Base-by-base conservation (phyloP, 37 sponge, comb jelly and placozoan genomes). In the Beroe forskalii region DNA sequence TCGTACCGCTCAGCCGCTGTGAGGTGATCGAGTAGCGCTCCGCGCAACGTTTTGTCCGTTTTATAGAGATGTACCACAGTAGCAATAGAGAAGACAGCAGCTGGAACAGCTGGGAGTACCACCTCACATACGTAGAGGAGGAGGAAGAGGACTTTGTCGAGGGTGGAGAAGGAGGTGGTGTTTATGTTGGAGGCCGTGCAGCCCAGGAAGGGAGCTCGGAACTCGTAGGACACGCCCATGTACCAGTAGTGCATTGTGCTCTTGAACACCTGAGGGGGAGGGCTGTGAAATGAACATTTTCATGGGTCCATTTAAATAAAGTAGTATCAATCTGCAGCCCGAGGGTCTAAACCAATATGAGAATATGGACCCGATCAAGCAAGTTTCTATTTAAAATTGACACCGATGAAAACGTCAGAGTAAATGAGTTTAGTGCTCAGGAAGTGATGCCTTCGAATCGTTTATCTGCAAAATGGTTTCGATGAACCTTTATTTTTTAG, bases 171-270 rank as follows among this genome's bases (percentile, higher is more conserved):
- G 3, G 37, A 24, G 8, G 17, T 1, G 48, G 86, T 41, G 86
- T 80, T 80, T 9, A 80, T 80, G 55, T 80, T 80, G 44, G 43
- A 42, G 25, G 35, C 86, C 40, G 38, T 80, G 86, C 86, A 80
- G 24, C 86, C 86, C 55, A 80, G 48, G 27, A 80, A 80, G 1
- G 48, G 40, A 6, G 44, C 40, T 9, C 35, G 28, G 86, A 33
- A 80, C 40, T 41, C 3, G 86, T 80, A 80, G 24, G 44, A 8
- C 27, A 27, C 8, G 1, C 35, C 30, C 55, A 80, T 25, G 86
- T 80, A 80, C 86, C 86, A 80, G 42, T 80, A 80, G 86, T 80
- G 28, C 86, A 80, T 80, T 40, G 86, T 80, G 31, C 86, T 80
- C 86, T 80, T 80, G 55, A 80, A 80, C 28, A 80, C 17, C 30